Evolutionary conservation across 2,797 vertebrate species (phyloP), one percentile per base, ranked within the genome.

Genomic region (Rhinella marina): DNA sequence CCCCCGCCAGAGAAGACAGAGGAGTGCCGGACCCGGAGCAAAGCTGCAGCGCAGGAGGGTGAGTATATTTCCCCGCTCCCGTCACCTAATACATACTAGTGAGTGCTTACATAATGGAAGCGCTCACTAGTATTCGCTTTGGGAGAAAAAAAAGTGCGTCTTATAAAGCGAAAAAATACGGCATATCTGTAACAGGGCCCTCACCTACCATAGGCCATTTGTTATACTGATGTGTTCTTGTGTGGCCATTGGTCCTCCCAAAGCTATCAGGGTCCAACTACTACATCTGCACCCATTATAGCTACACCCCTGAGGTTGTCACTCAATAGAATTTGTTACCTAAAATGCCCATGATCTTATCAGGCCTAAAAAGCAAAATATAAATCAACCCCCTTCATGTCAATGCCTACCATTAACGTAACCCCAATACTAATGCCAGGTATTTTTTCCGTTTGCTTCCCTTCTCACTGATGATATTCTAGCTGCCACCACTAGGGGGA

Each of bases 401-500:
- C 3, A 68, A 68, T 68, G 64, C 29, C 25, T 25, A 21, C 6
- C 13, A 25, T 68, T 25, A 68, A 68, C 29, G 64, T 68, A 68
- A 29, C 2, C 1, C 2, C 10, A 3, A 6, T 41, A 41, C 41
- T n/a, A 10, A 64, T 64, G n/a, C 10, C n/a, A 66, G 13, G 12
- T 62, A 23, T 13, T 10, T 8, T 21, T 5, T 21, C 2, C 21
- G 16, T 7, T 17, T 17, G 16, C 19, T 17, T 5, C 57, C 57
- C 57, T 25, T 66, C 8, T 25, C 23, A 25, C 62, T 9, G 29
- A 66, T 66, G 10, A n/a, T 25, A 29, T 41, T 72, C 29, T 41
- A 17, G 7, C 68, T 32, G 68, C 68, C 68, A 72, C 68, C 68
- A 72, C 29, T 72, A 72, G 68, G 16, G 68, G 68, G 68, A 72